Percentiles rank a stretch among this genome's conserved stretches.
These are phyloP conservation scores for Sarcophaga subvicina DNA, from an alignment of 2,888 invertebrate genomes.

Conservation along the genomic window DNA sequence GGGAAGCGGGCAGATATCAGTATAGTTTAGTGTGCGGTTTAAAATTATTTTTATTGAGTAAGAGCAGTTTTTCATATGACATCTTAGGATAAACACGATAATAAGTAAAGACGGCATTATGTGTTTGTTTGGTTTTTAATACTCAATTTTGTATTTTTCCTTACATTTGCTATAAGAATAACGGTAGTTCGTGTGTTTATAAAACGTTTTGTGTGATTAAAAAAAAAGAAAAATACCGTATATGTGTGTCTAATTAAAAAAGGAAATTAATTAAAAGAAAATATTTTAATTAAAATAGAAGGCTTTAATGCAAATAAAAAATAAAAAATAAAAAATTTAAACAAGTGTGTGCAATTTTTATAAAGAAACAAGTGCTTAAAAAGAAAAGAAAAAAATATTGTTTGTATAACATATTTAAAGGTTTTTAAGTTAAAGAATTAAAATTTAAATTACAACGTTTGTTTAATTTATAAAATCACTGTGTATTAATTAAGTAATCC, in stretches of 20 bases:
- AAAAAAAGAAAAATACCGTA: slow-evolving; percentile 4
- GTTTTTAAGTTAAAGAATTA: not conserved
- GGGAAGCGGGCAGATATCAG: not conserved
- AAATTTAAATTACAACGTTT: no score
- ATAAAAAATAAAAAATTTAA: not conserved
- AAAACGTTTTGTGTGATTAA: no score
- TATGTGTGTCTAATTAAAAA: slow-evolving; percentile 23
- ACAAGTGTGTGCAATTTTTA: no score
- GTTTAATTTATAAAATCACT: no score
- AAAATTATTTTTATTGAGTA: slow-evolving; percentile 68
- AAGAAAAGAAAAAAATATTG: slow-evolving; percentile 1
- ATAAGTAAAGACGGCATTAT: slow-evolving; percentile 28
- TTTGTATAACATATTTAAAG: not conserved
- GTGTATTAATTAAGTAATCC: no score
- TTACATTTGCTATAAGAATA: no score
- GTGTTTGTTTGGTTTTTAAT: slow-evolving; percentile 3
- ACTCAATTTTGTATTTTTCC: not conserved
- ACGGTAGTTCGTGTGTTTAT: no score
- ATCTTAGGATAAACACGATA: slow-evolving; percentile 65
- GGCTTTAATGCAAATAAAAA: not conserved
- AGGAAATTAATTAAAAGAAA: slow-evolving; percentile 1
- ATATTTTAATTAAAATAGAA: not conserved
- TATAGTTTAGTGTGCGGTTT: slow-evolving; percentile 41
- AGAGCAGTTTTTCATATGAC: slow-evolving; percentile 72
- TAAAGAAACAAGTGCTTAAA: not conserved